phyloP scores from a whole-genome alignment of 92 coral and sea anemone genomes.

The Blastomussa wellsi region DNA sequence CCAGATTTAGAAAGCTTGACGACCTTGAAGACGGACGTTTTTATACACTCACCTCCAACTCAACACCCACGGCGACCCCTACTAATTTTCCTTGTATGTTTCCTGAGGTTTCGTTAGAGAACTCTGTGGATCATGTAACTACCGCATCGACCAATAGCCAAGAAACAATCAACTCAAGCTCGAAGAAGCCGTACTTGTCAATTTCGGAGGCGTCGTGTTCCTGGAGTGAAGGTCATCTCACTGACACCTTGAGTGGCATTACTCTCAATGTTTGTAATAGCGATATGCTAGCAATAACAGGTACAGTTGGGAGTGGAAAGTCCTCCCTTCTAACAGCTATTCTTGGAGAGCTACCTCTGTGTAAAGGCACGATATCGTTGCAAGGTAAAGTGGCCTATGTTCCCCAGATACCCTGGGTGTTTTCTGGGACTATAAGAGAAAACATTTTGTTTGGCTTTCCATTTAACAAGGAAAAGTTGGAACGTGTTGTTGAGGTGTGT shows the following conservation, averaged over 20 bases:
- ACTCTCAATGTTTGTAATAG: neutral
- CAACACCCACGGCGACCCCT: too few relatives aligned
- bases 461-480: conserved; percentile 4
- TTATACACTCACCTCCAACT: neutral
- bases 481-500: neutral
- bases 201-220: neutral
- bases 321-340: conserved; percentile 19
- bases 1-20: neutral
- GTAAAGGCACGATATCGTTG: neutral
- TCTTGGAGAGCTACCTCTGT: conserved; percentile 4
- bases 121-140: too few relatives aligned
- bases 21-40: neutral
- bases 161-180: neutral
- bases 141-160: too few relatives aligned
- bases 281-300: neutral
- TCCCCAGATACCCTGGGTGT: conserved; percentile 27
- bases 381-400: conserved; percentile 14
- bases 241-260: neutral
- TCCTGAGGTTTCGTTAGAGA: too few relatives aligned
- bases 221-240: neutral
- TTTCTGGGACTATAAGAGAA: conserved; percentile 20
- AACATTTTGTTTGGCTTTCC: conserved; percentile 19
- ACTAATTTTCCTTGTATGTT: too few relatives aligned
- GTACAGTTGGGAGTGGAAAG: conserved; percentile 28
- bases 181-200: neutral